phyloP scores from a whole-genome alignment of 2,797 vertebrate species.

The Antennarius maculatus region DNA sequence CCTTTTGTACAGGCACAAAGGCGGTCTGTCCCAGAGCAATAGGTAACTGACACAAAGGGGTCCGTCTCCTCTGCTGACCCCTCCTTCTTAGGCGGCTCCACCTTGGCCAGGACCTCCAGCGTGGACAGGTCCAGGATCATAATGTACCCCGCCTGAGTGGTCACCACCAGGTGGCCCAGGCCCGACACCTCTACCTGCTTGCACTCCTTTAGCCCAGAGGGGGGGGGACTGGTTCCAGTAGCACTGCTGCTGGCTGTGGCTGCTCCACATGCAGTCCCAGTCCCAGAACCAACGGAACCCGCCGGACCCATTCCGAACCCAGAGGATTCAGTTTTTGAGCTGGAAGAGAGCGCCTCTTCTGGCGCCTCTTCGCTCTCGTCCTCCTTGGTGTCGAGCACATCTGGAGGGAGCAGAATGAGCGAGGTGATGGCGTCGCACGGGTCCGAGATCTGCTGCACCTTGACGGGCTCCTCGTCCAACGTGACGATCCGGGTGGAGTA shows the following conservation, averaged over 20 bases:
- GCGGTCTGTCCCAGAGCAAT: slow-evolving; percentile 99
- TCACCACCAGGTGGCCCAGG: slow-evolving; percentile 96
- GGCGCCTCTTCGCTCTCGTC: slow-evolving; percentile 93
- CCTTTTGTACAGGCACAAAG: slow-evolving; percentile 98
- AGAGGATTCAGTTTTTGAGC: slow-evolving; percentile 82
- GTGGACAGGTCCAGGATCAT: slow-evolving; percentile 98
- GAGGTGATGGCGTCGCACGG: slow-evolving; percentile 96
- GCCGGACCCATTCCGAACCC: slow-evolving; percentile 38
- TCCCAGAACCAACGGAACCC: slow-evolving; percentile 52
- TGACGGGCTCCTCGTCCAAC: slow-evolving; percentile 94
- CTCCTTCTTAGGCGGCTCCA: slow-evolving; percentile 96
- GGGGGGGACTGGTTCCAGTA: slow-evolving; percentile 32
- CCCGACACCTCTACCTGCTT: slow-evolving; percentile 84
- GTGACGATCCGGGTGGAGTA: slow-evolving; percentile 97
- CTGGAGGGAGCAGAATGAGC: slow-evolving; percentile 94
- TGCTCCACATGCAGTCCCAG: slow-evolving; percentile 67
- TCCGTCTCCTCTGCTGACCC: slow-evolving; percentile 89
- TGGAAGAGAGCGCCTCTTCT: slow-evolving; percentile 85
- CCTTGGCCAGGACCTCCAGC: slow-evolving; percentile 95
- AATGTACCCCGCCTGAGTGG: slow-evolving; percentile 94
- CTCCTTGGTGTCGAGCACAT: slow-evolving; percentile 94
- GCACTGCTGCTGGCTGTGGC: slow-evolving; percentile 45
- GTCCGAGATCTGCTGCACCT: slow-evolving; percentile 97
- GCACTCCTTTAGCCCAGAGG: slow-evolving; percentile 80
- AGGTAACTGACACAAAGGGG: slow-evolving; percentile 97